phyloP scores from a whole-genome alignment of 2,113 vertebrate genomes.

The Zapus hudsonius region DNA sequence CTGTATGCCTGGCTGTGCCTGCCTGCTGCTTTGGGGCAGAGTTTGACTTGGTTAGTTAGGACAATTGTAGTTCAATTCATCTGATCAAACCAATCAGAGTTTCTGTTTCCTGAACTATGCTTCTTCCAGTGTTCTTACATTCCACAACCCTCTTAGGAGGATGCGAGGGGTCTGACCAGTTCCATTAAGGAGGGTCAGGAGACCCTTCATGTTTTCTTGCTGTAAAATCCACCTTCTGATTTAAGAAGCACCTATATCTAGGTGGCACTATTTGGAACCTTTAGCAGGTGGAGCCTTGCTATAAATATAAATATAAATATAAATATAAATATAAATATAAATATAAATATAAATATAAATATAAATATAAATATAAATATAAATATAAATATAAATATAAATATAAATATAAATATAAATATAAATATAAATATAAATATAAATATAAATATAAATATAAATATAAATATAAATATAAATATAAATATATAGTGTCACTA shows the following conservation, averaged over 20 bases:
- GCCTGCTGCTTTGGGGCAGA: neutral
- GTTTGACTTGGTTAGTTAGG: neutral
- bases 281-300: too few species aligned
- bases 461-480: too few species aligned
- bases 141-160: neutral
- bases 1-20: conserved; percentile 21
- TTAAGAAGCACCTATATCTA: neutral
- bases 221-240: neutral
- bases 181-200: neutral
- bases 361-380: too few species aligned
- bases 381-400: too few species aligned
- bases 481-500: too few species aligned
- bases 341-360: too few species aligned
- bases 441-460: too few species aligned
- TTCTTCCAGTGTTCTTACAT: neutral
- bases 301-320: too few species aligned
- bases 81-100: neutral
- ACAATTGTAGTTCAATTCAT: neutral
- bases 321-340: too few species aligned
- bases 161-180: accelerated
- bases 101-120: neutral
- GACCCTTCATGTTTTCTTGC: neutral
- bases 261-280: too few species aligned
- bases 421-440: too few species aligned
- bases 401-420: too few species aligned